Evolutionary conservation across 2,888 invertebrate species (phyloP).

Genomic region (Eudasyphora cyanicolor): DNA sequence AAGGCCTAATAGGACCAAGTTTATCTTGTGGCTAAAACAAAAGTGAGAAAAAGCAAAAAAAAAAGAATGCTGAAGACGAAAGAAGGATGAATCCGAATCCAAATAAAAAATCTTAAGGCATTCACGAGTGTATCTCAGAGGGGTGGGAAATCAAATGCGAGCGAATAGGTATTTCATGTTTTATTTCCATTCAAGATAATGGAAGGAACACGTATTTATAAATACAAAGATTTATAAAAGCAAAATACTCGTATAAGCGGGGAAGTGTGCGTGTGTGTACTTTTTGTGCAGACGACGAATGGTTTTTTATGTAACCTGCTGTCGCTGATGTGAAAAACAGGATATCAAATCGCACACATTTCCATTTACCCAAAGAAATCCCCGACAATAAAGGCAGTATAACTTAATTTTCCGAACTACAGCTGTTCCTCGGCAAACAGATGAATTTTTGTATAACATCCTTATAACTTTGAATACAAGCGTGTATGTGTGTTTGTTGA

Average conservation of each 20-base stretch:
- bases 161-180: not conserved
- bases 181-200: not conserved
- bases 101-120: not conserved
- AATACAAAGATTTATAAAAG: constrained; percentile 1
- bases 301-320: constrained; percentile 13
- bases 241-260: not conserved
- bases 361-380: not conserved
- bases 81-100: not conserved
- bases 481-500: not conserved
- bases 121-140: not conserved
- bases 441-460: constrained; percentile 2
- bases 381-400: not conserved
- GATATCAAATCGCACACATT: constrained; percentile 9
- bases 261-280: not conserved
- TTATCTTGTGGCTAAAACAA: not conserved
- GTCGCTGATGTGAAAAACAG: not conserved
- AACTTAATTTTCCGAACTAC: constrained; percentile 25
- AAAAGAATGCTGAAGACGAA: not conserved
- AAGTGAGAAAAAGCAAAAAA: not conserved
- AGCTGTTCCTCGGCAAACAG: constrained; percentile 16
- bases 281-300: no score
- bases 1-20: not conserved
- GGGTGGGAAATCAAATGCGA: not conserved
- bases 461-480: not conserved
- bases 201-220: not conserved